Evolutionary conservation across 2,888 invertebrate genomes (phyloP), one percentile per base, ranked within the genome.

Genomic region (Branchinecta sandiegonensis): DNA sequence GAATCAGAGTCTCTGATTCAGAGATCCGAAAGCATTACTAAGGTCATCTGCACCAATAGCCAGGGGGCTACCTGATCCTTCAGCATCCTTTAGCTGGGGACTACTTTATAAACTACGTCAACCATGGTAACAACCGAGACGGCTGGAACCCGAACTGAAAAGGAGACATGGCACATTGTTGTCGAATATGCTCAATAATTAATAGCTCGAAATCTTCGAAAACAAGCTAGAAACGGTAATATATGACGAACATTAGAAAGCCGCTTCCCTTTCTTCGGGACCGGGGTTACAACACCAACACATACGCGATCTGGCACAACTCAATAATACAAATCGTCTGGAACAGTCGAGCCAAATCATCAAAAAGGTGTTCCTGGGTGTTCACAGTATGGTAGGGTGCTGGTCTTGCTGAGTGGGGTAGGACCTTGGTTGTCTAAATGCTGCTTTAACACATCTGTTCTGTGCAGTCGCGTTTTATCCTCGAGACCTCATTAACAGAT

Each of bases 71-170:
- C 50, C 50, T 50, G 50, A 50, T n/a, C 50, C n/a, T 50, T 50
- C 50, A 50, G 50, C 50, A 50, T 50, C 50, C 50, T 50, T 50
- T 50, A 50, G n/a, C 50, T 50, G n/a, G n/a, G n/a, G n/a, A n/a
- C n/a, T n/a, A n/a, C n/a, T n/a, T n/a, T n/a, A 23, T 23, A 23
- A 23, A 23, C 23, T 23, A 23, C 23, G 23, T 50, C 1, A 3
- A 50, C 2, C 50, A n/a, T 50, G 50, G 50, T 50, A 50, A n/a
- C 13, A 50, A 50, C 50, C 50, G 50, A 50, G n/a, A 50, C n/a
- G 50, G 50, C n/a, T 50, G 50, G 2, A 50, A 50, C 50, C 50
- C n/a, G n/a, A 50, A 50, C 50, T 50, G 50, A 3, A 50, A 50
- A 50, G 50, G 50, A 50, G 50, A 3, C 50, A 50, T 50, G 50